Evolutionary conservation across 2,797 vertebrate genomes (phyloP).

Genomic region (Loris lydekkerianus): DNA sequence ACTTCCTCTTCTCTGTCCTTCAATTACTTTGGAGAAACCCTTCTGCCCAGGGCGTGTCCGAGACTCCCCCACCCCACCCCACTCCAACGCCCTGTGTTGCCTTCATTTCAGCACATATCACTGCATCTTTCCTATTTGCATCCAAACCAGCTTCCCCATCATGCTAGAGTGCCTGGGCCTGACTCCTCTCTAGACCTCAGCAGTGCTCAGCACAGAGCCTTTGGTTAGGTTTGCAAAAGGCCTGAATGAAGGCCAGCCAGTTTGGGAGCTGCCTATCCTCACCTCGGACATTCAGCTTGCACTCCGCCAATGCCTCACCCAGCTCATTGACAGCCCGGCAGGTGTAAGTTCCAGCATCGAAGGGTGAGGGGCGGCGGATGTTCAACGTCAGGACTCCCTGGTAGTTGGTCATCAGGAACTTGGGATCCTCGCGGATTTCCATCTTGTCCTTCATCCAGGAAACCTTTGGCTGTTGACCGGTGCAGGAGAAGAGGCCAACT

Average conservation of each 20-base stretch:
- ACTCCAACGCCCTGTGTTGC: background rate
- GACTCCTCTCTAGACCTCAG: background rate
- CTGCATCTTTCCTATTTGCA: rapidly evolving
- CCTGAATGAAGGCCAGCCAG: background rate
- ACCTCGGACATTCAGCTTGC: conserved; percentile 94
- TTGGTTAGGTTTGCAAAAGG: background rate
- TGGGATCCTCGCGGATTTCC: conserved; percentile 92
- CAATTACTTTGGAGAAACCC: background rate
- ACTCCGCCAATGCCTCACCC: conserved; percentile 93
- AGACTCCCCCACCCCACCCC: background rate
- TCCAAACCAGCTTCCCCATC: background rate
- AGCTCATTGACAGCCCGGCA: conserved; percentile 89
- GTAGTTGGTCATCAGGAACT: conserved; percentile 94
- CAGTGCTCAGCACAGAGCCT: rapidly evolving
- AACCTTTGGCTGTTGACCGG: conserved; percentile 91
- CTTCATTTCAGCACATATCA: rapidly evolving
- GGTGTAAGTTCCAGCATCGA: conserved; percentile 86
- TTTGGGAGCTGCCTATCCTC: background rate
- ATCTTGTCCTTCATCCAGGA: conserved; percentile 96
- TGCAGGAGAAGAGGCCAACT: background rate
- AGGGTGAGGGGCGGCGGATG: conserved; percentile 90
- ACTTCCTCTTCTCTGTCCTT: background rate
- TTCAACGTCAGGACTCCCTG: conserved; percentile 95
- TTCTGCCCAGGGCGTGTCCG: background rate
- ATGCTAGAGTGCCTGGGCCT: rapidly evolving